phyloP scores from a whole-genome alignment of 2,113 vertebrate species.

The Scomber japonicus region DNA sequence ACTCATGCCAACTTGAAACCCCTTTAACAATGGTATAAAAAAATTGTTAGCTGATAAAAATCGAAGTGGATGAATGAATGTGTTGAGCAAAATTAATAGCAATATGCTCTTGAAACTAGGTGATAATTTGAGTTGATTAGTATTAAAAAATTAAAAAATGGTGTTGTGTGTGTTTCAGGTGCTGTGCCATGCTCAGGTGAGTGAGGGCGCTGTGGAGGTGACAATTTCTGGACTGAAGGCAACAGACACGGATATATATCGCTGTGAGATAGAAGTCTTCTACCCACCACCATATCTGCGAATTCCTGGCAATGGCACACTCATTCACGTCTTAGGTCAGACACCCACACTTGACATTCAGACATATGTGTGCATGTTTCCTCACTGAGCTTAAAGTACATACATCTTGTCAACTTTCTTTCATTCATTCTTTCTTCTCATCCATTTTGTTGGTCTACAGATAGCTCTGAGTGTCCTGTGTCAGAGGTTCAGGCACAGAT shows the following conservation, averaged over 20 bases:
- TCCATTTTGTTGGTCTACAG: slow-evolving; percentile 22
- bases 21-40: too few species aligned
- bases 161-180: slow-evolving; percentile 26
- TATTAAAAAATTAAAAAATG: background rate
- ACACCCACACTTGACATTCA: background rate
- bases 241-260: slow-evolving; percentile 79
- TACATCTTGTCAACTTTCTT: too few species aligned
- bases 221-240: slow-evolving; percentile 67
- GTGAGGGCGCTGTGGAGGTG: slow-evolving; percentile 66
- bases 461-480: background rate
- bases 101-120: too few species aligned
- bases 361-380: background rate
- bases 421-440: background rate
- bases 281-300: slow-evolving; percentile 77
- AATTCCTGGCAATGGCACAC: slow-evolving; percentile 73
- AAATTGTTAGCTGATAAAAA: too few species aligned
- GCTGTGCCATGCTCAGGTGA: slow-evolving; percentile 57
- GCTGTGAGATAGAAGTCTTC: slow-evolving; percentile 70
- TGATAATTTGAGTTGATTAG: too few species aligned
- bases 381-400: background rate
- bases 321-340: slow-evolving; percentile 77
- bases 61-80: too few species aligned
- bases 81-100: too few species aligned
- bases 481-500: background rate
- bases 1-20: background rate